phyloP scores from a whole-genome alignment of 2,797 vertebrate species.

The Etheostoma perlongum region DNA sequence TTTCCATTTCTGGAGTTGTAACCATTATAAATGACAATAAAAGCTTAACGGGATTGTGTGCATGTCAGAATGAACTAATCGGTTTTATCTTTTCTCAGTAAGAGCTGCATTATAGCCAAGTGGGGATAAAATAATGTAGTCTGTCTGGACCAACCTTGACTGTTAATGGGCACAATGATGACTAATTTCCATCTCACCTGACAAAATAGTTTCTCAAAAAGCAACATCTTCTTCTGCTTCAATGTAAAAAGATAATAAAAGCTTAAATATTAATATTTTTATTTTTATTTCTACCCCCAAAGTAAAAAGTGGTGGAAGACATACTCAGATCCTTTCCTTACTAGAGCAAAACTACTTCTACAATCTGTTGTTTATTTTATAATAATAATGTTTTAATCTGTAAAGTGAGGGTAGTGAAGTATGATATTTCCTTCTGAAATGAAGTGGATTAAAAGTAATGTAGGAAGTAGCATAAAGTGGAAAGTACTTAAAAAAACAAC shows the following conservation, averaged over 20 bases:
- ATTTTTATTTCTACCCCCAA: no score
- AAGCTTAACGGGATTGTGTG: neutral
- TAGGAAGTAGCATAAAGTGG: no score
- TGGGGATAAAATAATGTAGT: no score
- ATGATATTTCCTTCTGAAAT: no score
- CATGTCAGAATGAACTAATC: neutral
- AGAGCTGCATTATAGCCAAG: neutral
- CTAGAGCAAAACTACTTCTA: no score
- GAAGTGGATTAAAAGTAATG: no score
- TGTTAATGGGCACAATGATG: neutral
- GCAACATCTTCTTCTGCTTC: neutral
- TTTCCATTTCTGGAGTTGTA: conserved; percentile 2
- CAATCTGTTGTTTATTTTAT: neutral
- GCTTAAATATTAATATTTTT: neutral
- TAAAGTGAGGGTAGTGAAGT: neutral
- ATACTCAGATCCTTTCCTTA: neutral
- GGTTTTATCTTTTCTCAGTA: neutral
- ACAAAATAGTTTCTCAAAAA: neutral
- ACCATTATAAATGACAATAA: neutral
- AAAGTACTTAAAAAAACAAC: no score
- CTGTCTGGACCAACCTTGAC: neutral
- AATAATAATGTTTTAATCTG: neutral
- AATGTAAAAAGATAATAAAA: neutral
- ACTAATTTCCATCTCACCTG: neutral
- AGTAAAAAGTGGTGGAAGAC: neutral